Evolutionary conservation across 2,888 invertebrate species (phyloP), one percentile per base, ranked within the genome.

Genomic region (Mesochorus sp.): DNA sequence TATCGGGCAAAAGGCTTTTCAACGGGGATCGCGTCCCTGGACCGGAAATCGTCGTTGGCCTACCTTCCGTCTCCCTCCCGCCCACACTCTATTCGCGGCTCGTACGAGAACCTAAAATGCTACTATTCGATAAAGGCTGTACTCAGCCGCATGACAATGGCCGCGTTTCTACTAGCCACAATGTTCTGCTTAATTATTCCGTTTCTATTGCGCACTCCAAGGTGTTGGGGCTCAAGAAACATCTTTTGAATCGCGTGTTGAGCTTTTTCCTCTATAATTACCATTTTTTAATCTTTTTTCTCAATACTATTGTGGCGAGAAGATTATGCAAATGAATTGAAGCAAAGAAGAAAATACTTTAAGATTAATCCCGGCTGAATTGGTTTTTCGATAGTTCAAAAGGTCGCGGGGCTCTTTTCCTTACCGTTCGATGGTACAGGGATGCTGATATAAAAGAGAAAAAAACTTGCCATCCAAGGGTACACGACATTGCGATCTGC

Each of bases 11-110:
- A 44, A 42, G 17, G 44, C 53, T 53, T 55, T 47, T 68, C n/a
- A 19, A 55, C 39, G 53, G 6, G n/a, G 10, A 55, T 44, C 42
- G 19, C 8, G 61, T 67, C 8, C 42, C 34, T 67, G 68, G 74
- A 68, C 74, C 67, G 61, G 74, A 75, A 68, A 68, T 61, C 67
- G 51, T 26, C 47, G 42, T 19, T 72, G 19, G 26, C 21, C 3
- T 24, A 14, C 14, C 24, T 24, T 12, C 31, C 31, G 5, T 31
- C 6, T 5, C 3, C 37, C 10, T 37, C 28, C 31, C 12, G 28
- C n/a, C 14, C n/a, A n/a, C n/a, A n/a, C n/a, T n/a, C n/a, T n/a
- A n/a, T n/a, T n/a, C n/a, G n/a, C n/a, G n/a, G n/a, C n/a, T n/a
- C n/a, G n/a, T n/a, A n/a, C n/a, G n/a, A n/a, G n/a, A n/a, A n/a